phyloP scores from a whole-genome alignment of 2,113 vertebrate genomes.

The Alexandromys fortis region DNA sequence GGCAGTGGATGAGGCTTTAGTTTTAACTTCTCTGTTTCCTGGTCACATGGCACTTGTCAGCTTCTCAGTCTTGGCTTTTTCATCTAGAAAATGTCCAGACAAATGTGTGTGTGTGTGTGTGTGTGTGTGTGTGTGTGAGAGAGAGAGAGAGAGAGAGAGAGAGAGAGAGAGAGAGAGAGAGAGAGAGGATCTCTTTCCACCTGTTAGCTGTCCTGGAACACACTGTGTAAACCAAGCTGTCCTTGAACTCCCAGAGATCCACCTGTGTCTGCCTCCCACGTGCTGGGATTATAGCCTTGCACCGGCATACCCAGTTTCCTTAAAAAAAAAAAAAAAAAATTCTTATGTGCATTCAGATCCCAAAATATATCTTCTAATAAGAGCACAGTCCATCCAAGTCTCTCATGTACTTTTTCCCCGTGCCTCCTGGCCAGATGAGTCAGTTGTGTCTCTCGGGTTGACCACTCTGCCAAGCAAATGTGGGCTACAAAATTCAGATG shows the following conservation, averaged over 20 bases:
- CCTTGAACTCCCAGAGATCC: background rate
- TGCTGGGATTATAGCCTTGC: background rate
- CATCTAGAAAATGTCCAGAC: conserved; percentile 39
- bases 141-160: too few relatives aligned
- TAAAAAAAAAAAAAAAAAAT: background rate
- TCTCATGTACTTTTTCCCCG: background rate
- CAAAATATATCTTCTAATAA: conserved; percentile 18
- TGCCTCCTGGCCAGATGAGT: background rate
- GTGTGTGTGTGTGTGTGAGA: too few relatives aligned
- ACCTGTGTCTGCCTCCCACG: background rate
- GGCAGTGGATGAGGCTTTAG: background rate
- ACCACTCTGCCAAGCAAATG: background rate
- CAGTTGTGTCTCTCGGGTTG: background rate
- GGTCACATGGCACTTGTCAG: background rate
- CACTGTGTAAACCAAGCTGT: background rate
- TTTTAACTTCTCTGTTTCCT: background rate
- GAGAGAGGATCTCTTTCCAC: background rate
- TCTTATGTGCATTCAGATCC: background rate
- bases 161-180: too few relatives aligned
- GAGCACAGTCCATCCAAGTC: background rate
- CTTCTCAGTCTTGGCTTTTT: background rate
- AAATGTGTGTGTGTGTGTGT: background rate
- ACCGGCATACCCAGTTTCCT: too few relatives aligned
- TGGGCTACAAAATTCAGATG: background rate
- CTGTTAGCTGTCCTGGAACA: background rate